Conservation (phyloP, 2,888 invertebrate genomes). For the Oeneis ivallda region DNA sequence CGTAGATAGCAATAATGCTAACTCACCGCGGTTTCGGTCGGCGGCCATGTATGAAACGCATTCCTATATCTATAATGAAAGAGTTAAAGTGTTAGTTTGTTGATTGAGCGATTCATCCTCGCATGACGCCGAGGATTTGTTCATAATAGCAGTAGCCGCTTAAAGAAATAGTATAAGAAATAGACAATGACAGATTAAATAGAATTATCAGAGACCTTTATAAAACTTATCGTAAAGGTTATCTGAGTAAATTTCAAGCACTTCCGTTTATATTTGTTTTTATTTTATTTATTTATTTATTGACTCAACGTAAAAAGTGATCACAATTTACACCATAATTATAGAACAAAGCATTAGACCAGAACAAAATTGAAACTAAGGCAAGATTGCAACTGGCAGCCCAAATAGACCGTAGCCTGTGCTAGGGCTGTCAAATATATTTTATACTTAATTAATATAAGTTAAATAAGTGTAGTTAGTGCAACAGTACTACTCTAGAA, state of each 20-base stretch:
- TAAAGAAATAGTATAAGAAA: conserved; percentile 19
- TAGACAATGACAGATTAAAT: conserved; percentile 32
- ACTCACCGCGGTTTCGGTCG: conserved; percentile 64
- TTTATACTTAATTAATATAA: too few species aligned
- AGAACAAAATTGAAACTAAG: too few species aligned
- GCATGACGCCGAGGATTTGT: conserved; percentile 47
- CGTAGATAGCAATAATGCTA: conserved; percentile 54
- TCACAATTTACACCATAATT: too few species aligned
- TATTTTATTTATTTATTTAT: too few species aligned
- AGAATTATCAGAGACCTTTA: conserved; percentile 19
- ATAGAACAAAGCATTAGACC: too few species aligned
- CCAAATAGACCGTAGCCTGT: too few species aligned
- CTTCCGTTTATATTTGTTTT: neutral
- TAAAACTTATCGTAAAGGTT: conserved; percentile 2
- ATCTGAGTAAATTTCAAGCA: neutral
- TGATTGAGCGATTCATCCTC: conserved; percentile 71
- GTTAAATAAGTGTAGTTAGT: too few species aligned
- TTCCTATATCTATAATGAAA: conserved; percentile 51
- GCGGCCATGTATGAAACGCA: conserved; percentile 48
- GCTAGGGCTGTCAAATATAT: too few species aligned
- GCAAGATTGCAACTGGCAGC: too few species aligned
- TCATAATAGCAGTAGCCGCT: conserved; percentile 41
- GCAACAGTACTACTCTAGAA: too few species aligned
- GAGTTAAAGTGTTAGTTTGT: conserved; percentile 59
- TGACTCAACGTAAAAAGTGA: too few species aligned